A percentile compares a stretch with the other conserved stretches of the same genome.
Conservation (phyloP, 2,797 vertebrate species). For the Phylloscopus collybita region DNA sequence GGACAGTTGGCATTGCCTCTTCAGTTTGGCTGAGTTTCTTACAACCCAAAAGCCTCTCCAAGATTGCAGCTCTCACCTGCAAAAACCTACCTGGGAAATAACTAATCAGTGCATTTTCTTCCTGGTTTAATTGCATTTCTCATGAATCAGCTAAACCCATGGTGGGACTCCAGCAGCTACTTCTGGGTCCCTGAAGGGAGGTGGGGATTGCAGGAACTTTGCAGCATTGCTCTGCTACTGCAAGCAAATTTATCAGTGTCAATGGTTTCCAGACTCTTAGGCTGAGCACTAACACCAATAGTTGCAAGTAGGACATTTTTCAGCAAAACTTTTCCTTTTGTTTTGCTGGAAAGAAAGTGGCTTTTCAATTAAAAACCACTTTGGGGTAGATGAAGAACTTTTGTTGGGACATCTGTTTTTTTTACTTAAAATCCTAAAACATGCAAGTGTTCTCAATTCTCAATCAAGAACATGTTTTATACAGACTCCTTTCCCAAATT, state of each 20-base stretch:
- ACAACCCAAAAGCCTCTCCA: not conserved
- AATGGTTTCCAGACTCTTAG: conserved; percentile 14
- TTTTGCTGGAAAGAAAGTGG: not conserved
- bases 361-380: not conserved
- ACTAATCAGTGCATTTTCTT: conserved; percentile 22
- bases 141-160: conserved; percentile 11
- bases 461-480: not conserved
- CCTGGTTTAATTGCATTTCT: conserved; percentile 33
- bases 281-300: not conserved
- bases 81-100: not conserved
- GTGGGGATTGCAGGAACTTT: conserved; percentile 43
- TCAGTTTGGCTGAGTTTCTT: not conserved
- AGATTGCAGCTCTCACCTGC: not conserved
- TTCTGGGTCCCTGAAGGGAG: conserved; percentile 41
- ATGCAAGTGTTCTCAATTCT: not conserved
- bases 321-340: not conserved
- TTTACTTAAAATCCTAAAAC: not conserved
- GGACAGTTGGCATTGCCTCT: conserved; percentile 12
- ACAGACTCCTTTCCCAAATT: not conserved
- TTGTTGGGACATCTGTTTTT: not conserved
- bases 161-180: not conserved
- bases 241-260: conserved; percentile 52
- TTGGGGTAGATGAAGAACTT: not conserved
- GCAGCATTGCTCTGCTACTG: conserved; percentile 22
- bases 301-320: not conserved